phyloP scores from a whole-genome alignment of 2,797 vertebrate genomes.

The Nyctalus aviator region DNA sequence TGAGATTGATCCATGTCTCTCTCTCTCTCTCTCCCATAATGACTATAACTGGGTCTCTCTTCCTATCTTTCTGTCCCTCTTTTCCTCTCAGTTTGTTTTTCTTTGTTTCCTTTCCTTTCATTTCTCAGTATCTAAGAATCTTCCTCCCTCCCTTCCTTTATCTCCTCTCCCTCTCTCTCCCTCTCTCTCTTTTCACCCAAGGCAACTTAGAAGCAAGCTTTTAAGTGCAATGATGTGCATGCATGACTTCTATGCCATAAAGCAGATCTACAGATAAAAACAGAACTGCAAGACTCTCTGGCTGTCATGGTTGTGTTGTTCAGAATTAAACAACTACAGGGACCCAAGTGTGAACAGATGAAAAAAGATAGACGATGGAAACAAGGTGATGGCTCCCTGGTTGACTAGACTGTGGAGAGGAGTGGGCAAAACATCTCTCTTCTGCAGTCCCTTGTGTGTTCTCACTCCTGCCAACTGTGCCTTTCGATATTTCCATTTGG shows the following conservation, averaged over 20 bases:
- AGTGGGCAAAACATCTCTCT: background rate
- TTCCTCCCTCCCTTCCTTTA: too few relatives aligned
- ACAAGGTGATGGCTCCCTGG: background rate
- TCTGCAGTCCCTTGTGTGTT: background rate
- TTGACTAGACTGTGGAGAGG: background rate
- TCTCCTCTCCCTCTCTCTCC: too few relatives aligned
- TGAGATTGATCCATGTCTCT: background rate
- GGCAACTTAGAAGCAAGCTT: background rate
- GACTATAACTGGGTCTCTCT: background rate
- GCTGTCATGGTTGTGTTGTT: background rate
- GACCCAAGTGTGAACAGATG: background rate
- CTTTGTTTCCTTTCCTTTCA: background rate
- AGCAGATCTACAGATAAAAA: background rate
- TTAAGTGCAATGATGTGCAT: background rate
- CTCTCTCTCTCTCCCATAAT: background rate
- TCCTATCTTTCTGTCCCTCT: background rate
- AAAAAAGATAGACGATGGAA: background rate
- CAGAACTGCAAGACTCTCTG: background rate
- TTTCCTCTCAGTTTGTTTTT: background rate
- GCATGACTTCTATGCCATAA: background rate
- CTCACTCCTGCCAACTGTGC: background rate
- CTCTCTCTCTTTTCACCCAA: background rate
- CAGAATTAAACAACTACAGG: background rate
- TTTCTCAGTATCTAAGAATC: background rate
- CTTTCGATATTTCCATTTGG: background rate